Base-by-base conservation (phyloP, 2,797 vertebrate species). In the Myotis pilosus region DNA sequence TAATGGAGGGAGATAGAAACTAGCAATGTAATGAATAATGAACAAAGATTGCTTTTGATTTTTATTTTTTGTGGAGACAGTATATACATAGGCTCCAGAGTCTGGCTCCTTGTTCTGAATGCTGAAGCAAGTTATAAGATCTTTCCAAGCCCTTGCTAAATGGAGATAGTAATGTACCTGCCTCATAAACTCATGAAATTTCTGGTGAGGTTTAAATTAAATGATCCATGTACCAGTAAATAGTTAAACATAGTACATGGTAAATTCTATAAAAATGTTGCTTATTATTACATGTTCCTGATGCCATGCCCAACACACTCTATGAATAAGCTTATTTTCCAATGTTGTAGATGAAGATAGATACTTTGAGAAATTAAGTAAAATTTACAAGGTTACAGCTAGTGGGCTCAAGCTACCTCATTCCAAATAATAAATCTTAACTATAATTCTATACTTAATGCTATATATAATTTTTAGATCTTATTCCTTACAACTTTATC, bases 241-340 rank as follows among this genome's bases (percentile, higher is more conserved):
- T 68, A 88, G 33, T 22, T 89, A 76, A 95, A 57, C 44, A 71
- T 53, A 23, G 33, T 30, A 64, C 0, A 13, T 25, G 72, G 53
- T 79, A 75, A 76, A 9, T 66, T 84, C 89, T 86, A 17, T 87
- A 92, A n/a, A 95, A 92, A 78, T 82, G 17, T 87, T 89, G 38
- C 17, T 64, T 93, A 74, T 7, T 89, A 60, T 91, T 68, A 41
- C 71, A 6, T 78, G 16, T 92, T 51, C 30, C 22, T 79, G 44
- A 90, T 12, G 25, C 4, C n/a, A 28, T 74, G n/a, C n/a, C 5
- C 86, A 94, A 5, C 15, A 72, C 0, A 86, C 3, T 66, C 4
- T 68, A 22, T 83, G 3, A 30, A 38, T 47, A 51, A 49, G 4
- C 20, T 86, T 38, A 55, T 89, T 92, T 89, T 55, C n/a, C 25